phyloP scores from a whole-genome alignment of 2,797 vertebrate species.

The Lateolabrax maculatus region DNA sequence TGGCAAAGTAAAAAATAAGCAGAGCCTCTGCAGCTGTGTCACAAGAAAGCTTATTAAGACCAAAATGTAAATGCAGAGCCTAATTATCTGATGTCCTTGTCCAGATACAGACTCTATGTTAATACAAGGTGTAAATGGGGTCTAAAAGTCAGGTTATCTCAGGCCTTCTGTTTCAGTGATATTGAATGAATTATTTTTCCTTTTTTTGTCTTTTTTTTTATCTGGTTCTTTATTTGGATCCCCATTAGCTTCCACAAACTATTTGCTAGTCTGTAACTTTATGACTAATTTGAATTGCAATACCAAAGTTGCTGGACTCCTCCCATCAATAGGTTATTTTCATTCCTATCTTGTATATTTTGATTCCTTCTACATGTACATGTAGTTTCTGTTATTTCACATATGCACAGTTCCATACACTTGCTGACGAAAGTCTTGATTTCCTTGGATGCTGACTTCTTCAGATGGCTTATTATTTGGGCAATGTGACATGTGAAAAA shows the following conservation, averaged over 20 bases:
- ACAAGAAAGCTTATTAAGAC: constrained; percentile 2
- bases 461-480: neutral
- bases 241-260: neutral
- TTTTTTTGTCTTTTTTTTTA: neutral
- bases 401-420: neutral
- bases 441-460: neutral
- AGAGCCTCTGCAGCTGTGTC: neutral
- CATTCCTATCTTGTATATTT: too few relatives aligned
- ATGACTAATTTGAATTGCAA: neutral
- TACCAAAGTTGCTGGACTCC: neutral
- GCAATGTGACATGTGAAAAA: neutral
- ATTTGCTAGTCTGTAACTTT: neutral
- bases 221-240: neutral
- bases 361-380: neutral
- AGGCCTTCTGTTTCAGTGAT: neutral
- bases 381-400: too few relatives aligned
- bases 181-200: neutral
- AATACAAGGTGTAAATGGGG: neutral
- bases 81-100: neutral
- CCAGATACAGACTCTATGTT: neutral
- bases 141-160: neutral
- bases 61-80: neutral
- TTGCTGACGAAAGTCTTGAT: neutral
- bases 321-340: neutral
- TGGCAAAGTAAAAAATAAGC: constrained; percentile 3